Conservation (phyloP, 2,888 invertebrate species). For the Gisinianus flammeolus region DNA sequence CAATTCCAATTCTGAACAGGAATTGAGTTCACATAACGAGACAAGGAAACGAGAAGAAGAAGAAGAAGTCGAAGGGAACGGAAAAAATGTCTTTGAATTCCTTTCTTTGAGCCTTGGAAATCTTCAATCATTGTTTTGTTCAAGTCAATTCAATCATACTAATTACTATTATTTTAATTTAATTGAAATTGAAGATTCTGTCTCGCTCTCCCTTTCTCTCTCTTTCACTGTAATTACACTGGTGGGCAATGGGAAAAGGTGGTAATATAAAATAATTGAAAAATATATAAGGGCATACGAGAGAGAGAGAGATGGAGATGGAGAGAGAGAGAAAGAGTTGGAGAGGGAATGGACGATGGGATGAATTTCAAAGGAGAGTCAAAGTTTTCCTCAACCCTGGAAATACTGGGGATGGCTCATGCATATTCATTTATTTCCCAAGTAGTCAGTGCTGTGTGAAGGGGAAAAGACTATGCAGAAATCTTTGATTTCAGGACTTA, state of each 20-base stretch:
- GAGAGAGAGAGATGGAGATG: slow-evolving; percentile 1
- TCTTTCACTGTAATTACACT: no score
- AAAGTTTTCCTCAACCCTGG: slow-evolving; percentile 37
- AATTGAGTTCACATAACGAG: no score
- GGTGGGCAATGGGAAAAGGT: no score
- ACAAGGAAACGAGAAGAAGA: no score
- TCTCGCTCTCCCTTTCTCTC: neutral
- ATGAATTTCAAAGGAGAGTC: no score
- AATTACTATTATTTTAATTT: neutral
- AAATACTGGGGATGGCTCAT: slow-evolving; percentile 35
- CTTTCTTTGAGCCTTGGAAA: no score
- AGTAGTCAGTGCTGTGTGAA: slow-evolving; percentile 25
- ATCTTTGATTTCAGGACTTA: slow-evolving; percentile 55
- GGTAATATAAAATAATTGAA: no score
- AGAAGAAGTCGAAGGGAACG: no score
- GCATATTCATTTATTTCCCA: slow-evolving; percentile 41
- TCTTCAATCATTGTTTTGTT: no score
- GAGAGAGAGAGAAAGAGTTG: slow-evolving; percentile 1
- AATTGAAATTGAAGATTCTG: neutral
- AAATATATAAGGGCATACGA: neutral
- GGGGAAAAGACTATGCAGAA: slow-evolving; percentile 43
- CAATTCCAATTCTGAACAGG: no score
- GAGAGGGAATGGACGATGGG: neutral
- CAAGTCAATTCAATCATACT: neutral
- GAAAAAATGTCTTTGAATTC: no score